Evolutionary conservation across 2,797 vertebrate genomes (phyloP).

Genomic region (Coregonus suidteri): DNA sequence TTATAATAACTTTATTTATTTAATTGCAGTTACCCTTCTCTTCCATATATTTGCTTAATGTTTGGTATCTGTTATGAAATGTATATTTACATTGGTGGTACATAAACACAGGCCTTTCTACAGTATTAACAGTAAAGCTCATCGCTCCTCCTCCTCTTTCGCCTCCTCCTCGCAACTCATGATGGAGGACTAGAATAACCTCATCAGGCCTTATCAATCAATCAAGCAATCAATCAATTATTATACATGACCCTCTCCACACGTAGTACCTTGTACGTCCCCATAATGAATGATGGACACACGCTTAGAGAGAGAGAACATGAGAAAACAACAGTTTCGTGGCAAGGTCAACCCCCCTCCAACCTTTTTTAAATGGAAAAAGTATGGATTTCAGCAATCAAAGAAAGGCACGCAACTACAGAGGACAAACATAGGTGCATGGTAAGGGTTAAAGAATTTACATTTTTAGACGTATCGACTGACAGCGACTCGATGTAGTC

Average conservation of each 20-base stretch:
- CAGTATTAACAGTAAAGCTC: conserved; percentile 26
- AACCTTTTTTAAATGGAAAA: too few species aligned
- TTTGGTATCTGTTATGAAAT: conserved; percentile 65
- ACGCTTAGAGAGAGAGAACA: conserved; percentile 7
- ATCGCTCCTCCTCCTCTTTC: conserved; percentile 6
- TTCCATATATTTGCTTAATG: conserved; percentile 49
- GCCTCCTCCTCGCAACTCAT: too few species aligned
- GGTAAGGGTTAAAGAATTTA: too few species aligned
- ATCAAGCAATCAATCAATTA: not conserved
- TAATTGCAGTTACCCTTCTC: conserved; percentile 44
- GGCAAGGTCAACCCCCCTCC: too few species aligned
- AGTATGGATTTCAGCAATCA: too few species aligned
- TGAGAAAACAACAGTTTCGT: too few species aligned
- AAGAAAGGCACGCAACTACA: too few species aligned
- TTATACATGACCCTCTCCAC: conserved; percentile 33
- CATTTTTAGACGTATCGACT: too few species aligned
- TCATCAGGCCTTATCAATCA: not conserved
- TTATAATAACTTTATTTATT: conserved; percentile 62
- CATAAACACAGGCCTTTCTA: conserved; percentile 51
- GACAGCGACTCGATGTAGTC: too few species aligned
- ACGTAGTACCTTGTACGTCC: conserved; percentile 68
- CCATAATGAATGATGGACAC: conserved; percentile 50
- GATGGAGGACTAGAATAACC: conserved; percentile 9
- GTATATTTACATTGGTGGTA: conserved; percentile 70
- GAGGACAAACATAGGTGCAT: too few species aligned